Base-by-base conservation (phyloP, 2,888 invertebrate species). In the Quadriops clusia region DNA sequence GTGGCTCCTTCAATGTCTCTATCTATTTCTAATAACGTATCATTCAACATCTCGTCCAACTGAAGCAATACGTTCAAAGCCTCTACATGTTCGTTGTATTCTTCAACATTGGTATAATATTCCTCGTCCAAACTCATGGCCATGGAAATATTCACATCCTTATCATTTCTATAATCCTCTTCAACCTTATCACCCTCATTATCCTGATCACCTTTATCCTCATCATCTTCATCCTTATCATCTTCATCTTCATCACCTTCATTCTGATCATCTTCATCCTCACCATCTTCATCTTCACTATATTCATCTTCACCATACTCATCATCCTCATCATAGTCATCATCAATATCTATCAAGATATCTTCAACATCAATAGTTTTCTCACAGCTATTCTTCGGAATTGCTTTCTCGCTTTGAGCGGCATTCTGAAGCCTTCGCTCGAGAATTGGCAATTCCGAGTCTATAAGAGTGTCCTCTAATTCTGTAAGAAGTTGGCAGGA, bases 31-130 rank as follows among this genome's bases (percentile, higher is more conserved):
- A 26, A 20, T 6, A 68, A 46, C 30, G 68, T 68, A 40, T 65
- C 67, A 44, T 73, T 69, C 42, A 73, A 51, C 35, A 71, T 65
- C 50, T 70, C 67, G 51, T 73, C 73, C 39, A 73, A 54, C 49
- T 68, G 68, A 45, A 67, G 66, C 40, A 73, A 56, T 37, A 72
- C 67, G 49, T 67, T 63, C 61, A 72, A 64, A 5, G 56, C 58
- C 39, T 60, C 59, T 5, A 46, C 36, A 33, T 50, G 45, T 14
- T 43, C 39, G 16, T 15, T 12, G 8, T 31, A 23, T 22, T 16
- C 26, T 16, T 13, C 8, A 9, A 10, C 15, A 13, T 26, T 10
- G 9, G 20, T 15, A 8, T 10, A 17, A 5, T n/a, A n/a, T n/a
- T n/a, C n/a, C n/a, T n/a, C n/a, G n/a, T n/a, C n/a, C n/a, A n/a